Base-by-base conservation (phyloP, 2,888 invertebrate species). In the Cyrtodaria siliqua region DNA sequence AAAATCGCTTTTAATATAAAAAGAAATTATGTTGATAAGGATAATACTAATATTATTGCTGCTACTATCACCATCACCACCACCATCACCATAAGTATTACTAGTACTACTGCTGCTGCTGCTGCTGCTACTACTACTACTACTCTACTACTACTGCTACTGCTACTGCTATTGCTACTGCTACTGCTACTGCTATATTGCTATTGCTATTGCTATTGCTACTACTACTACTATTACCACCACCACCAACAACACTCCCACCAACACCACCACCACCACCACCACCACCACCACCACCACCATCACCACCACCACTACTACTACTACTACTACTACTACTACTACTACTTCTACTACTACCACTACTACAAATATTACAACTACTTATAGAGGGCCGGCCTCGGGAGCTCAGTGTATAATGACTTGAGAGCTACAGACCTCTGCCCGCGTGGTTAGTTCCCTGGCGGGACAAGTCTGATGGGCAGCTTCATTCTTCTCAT, bases 81-180 rank as follows among this genome's bases (percentile, higher is more conserved):
- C 57, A 75, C 70, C 64, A 71, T 66, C 53, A 72, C 64, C 66
- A 66, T 66, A 66, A 72, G 53, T 76, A 72, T 71, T 72, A 72
- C 71, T 72, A 76, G 64, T 71, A 71, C 63, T 75, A 75, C 70
- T 71, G 71, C 70, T 75, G 63, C 70, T 75, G 57, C 70, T 71
- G 71, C 70, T 75, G 64, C 60, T 61, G 60, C 68, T 73, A 68
- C 68, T 61, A 59, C 66, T 67, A 72, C 49, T 66, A 66, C 64
- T 70, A 70, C 64, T 70, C 59, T 24, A 59, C 59, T 42, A 24
- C 59, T 42, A 16, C 12, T 33, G 12, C 33, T 33, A 12, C 64
- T 59, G 71, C 63, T 71, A 64, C 64, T 71, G 64, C 57, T 75
- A 71, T 70, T 75, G 64, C 70, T 71, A 75, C 69, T 70, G 62